Conservation (phyloP, 2,113 vertebrate species). For the Halichoeres trimaculatus region DNA sequence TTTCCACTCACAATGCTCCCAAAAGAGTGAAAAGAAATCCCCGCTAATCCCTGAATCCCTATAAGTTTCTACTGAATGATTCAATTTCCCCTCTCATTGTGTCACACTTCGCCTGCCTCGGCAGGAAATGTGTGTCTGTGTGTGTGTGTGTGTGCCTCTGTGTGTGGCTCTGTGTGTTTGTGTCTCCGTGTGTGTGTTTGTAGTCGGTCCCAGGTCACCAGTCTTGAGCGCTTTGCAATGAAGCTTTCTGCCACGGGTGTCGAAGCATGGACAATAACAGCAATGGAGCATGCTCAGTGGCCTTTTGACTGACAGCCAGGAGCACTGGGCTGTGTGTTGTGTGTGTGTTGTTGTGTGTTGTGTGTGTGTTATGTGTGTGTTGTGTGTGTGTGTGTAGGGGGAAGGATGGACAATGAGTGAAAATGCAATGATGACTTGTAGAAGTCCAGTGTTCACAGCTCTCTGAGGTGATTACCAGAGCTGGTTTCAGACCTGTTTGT, state of each 20-base stretch:
- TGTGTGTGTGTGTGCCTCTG: constrained; percentile 31
- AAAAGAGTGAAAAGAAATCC: constrained; percentile 62
- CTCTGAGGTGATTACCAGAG: constrained; percentile 14
- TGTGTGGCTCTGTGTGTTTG: constrained; percentile 8
- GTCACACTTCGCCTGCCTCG: constrained; percentile 26
- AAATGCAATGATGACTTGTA: constrained; percentile 35
- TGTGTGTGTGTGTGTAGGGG: constrained; percentile 28
- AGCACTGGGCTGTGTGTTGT: constrained; percentile 34
- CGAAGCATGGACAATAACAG: constrained; percentile 53
- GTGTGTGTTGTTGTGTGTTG: constrained; percentile 28
- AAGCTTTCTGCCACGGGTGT: constrained; percentile 53
- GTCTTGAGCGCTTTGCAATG: constrained; percentile 31
- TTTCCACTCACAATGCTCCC: constrained; percentile 41
- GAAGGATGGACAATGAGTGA: constrained; percentile 1
- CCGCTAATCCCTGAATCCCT: constrained; percentile 58
- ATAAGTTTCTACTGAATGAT: constrained; percentile 59
- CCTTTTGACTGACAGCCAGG: constrained; percentile 60
- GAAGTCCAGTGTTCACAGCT: constrained; percentile 18
- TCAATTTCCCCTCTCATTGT: constrained; percentile 63
- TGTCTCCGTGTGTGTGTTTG: constrained; percentile 31
- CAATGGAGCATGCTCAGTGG: constrained; percentile 51
- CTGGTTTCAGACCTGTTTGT: constrained; percentile 1
- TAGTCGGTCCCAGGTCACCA: constrained; percentile 45
- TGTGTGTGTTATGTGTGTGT: constrained; percentile 38
- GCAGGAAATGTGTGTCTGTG: not conserved